Evolutionary conservation across 2,797 vertebrate species (phyloP), one percentile per base, ranked within the genome.

Genomic region (Triplophysa bombifrons): DNA sequence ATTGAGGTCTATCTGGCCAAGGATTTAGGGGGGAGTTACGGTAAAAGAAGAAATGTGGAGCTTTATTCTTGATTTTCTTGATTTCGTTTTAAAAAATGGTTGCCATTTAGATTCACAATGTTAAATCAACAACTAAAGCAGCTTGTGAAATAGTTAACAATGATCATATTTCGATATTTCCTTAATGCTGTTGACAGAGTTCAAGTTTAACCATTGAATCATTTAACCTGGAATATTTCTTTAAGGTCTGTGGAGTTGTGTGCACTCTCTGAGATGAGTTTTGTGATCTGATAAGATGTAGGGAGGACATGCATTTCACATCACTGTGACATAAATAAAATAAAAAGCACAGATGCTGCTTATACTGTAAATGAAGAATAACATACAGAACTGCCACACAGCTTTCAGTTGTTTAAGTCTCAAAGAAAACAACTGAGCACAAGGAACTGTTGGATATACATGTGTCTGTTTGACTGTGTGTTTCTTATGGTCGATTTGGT

Each of bases 221-320:
- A 64, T 27, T 19, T 12, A 66, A 66, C 61, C 50, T 12, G 22
- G 22, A 56, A 67, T 22, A 76, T 67, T 75, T 2, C 10, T 53
- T 76, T 12, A 60, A 34, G 7, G 27, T 55, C 17, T 51, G 67
- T 56, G 75, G 12, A 19, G 66, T 20, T 51, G 67, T 56, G 75
- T 7, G 20, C 34, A 75, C 20, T 4, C 41, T 69, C 25, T 60
- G 17, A 77, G 48, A 70, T 38, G 10, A 48, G 50, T 30, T 56
- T 22, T 48, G 53, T 0, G 1, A n/a, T 68, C 16, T 34, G 53
- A 77, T 77, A 53, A 30, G 7, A 48, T 48, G 46, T 48, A 60
- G n/a, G 11, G n/a, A 69, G 25, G 2, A 69, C 75, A 60, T 69
- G 65, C 53, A 69, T 13, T 69, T 34, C 19, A 69, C 66, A 58